A percentile compares a stretch with the other conserved stretches of the same genome.
These are phyloP conservation scores for Exephanes ischioxanthus DNA, from an alignment of 2,888 invertebrate genomes.

Conservation along the genomic window DNA sequence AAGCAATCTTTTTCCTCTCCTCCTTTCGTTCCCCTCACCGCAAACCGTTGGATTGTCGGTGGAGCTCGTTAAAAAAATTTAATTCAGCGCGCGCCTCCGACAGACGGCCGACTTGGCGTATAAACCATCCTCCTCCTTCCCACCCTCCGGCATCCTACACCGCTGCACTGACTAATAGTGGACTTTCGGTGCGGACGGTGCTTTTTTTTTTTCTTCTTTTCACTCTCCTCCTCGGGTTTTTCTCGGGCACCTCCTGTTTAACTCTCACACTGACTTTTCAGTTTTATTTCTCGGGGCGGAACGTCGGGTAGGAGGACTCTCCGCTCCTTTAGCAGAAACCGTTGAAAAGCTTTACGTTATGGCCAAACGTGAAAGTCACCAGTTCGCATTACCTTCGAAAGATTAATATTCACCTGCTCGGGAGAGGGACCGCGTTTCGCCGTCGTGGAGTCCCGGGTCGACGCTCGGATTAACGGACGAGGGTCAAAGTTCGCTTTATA, in stretches of 20 bases:
- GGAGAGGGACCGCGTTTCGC: not conserved
- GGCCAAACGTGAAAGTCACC: slow-evolving; percentile 36
- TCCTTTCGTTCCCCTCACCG: not conserved
- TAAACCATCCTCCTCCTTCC: slow-evolving; percentile 51
- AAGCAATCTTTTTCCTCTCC: slow-evolving; percentile 46
- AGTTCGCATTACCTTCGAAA: slow-evolving; percentile 48
- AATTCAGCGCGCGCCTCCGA: slow-evolving; percentile 66
- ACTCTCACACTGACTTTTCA: slow-evolving; percentile 14
- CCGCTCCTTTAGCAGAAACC: slow-evolving; percentile 1
- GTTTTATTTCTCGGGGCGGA: slow-evolving; percentile 33
- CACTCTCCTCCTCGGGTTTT: not conserved
- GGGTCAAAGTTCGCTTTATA: slow-evolving; percentile 25
- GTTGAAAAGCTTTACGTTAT: not conserved
- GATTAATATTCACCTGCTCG: slow-evolving; percentile 40
- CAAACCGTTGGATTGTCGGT: slow-evolving; percentile 21
- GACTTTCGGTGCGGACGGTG: slow-evolving; percentile 50
- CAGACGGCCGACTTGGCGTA: slow-evolving; percentile 67
- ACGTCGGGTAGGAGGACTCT: slow-evolving; percentile 11
- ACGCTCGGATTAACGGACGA: not conserved
- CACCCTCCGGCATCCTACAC: slow-evolving; percentile 21
- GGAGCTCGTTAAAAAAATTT: slow-evolving; percentile 72
- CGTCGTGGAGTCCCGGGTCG: too few species aligned
- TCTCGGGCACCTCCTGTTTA: slow-evolving; percentile 9
- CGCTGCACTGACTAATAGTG: slow-evolving; percentile 43
- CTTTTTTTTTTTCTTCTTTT: slow-evolving; percentile 28